Base-by-base conservation (phyloP, 53 echinoderm and acorn worm genomes). In the Henricia sp. region DNA sequence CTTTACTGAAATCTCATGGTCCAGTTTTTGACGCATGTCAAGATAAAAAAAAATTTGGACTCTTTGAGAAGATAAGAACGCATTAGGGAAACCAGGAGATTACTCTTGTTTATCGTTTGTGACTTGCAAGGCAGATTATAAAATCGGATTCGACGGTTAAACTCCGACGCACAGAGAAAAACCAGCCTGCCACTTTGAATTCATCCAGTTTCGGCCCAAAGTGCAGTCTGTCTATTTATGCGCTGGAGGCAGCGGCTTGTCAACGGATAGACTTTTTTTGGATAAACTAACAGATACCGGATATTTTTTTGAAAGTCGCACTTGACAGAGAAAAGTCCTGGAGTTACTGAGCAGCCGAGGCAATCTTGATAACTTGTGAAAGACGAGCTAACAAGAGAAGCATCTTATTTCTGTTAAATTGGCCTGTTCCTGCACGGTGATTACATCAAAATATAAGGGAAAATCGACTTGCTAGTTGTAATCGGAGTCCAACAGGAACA, bases 41-140 rank as follows among this genome's bases (percentile, higher is more conserved):
- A 60, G 62, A 32, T 60, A 60, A 60, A 60, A 60, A 60, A 60
- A 29, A 32, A 32, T 60, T 60, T 60, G 39, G 39, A 11, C 28
- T 46, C 70, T 70, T 46, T 3, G 29, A 43, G 46, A 46, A 70
- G 23, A 28, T 37, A 21, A n/a, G n/a, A n/a, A n/a, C n/a, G n/a
- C 6, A 70, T 46, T 37, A 30, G n/a, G 70, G 46, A 70, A n/a
- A 70, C 46, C 70, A 12, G 11, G 28, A 25, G 44, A 70, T 46
- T 26, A 37, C 26, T 27, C 46, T 70, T 70, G 46, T 70, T 70
- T 70, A 70, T 70, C 0, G 19, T 23, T 21, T 10, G 70, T 46
- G 46, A 70, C 70, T 39, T 70, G 30, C 62, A 4, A 28, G 30
- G 9, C 5, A 60, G 62, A 60, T 32, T 9, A 44, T 9, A 60